Evolutionary conservation across 2,888 invertebrate species (phyloP).

Genomic region (Notodonta ziczac): DNA sequence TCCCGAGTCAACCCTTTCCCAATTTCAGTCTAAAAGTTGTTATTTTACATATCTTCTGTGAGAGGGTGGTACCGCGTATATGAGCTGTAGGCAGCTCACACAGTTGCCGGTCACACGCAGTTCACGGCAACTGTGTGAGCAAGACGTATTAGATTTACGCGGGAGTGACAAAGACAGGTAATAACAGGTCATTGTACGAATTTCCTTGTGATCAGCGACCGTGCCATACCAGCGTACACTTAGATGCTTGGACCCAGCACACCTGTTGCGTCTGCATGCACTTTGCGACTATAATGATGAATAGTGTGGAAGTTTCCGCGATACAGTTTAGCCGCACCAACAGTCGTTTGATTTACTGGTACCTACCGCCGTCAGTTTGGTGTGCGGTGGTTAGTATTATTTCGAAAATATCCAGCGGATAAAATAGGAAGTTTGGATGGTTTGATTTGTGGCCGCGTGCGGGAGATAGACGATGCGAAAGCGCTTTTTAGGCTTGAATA

Average conservation of each 20-base stretch:
- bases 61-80: no score
- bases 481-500: background rate
- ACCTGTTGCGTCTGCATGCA: constrained; percentile 41
- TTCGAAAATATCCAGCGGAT: background rate
- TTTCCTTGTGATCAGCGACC: no score
- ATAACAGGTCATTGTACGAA: no score
- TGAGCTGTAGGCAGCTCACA: no score
- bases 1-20: no score
- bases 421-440: constrained; percentile 7
- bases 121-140: no score
- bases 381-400: background rate
- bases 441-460: constrained; percentile 32
- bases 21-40: no score
- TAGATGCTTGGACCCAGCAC: constrained; percentile 15
- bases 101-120: no score
- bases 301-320: constrained; percentile 25
- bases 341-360: constrained; percentile 21
- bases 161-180: no score
- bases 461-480: constrained; percentile 19
- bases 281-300: constrained; percentile 34
- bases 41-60: no score
- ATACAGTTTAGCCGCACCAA: constrained; percentile 25
- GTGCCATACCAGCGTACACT: no score
- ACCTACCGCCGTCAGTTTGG: background rate
- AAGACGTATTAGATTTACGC: no score